Conservation (phyloP, 2,113 vertebrate genomes). For the Datnioides undecimradiatus region DNA sequence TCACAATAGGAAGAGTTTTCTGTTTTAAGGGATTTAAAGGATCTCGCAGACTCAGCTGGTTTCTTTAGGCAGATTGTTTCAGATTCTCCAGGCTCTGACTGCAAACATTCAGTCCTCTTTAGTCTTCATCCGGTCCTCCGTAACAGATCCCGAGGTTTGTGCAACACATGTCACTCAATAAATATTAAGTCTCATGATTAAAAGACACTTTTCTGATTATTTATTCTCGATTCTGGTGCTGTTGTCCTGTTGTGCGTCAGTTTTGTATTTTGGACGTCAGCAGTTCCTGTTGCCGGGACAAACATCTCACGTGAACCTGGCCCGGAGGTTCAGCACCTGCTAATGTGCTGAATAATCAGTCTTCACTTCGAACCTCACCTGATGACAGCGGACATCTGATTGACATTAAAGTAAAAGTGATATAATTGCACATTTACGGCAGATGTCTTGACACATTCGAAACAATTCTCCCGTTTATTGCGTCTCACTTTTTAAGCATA, state of each 20-base stretch:
- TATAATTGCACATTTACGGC: constrained; percentile 34
- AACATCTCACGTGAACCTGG: background rate
- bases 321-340: constrained; percentile 7
- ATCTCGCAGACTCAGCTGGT: too few relatives aligned
- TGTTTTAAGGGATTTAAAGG: too few relatives aligned
- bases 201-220: background rate
- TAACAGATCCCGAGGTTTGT: too few relatives aligned
- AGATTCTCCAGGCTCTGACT: too few relatives aligned
- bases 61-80: too few relatives aligned
- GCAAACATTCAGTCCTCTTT: too few relatives aligned
- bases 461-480: background rate
- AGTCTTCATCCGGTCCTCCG: too few relatives aligned
- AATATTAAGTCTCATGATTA: too few relatives aligned
- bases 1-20: too few relatives aligned
- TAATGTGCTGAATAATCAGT: constrained; percentile 30
- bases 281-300: background rate
- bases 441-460: constrained; percentile 47
- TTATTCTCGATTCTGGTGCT: too few relatives aligned
- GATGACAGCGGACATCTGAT: constrained; percentile 38
- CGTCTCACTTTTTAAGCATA: background rate
- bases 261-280: constrained; percentile 6
- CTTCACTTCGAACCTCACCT: background rate
- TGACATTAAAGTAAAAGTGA: constrained; percentile 28
- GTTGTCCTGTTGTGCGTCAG: background rate
- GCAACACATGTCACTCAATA: too few relatives aligned